Evolutionary conservation across 2,888 invertebrate species (phyloP).

Genomic region (Habroteleia sp.): DNA sequence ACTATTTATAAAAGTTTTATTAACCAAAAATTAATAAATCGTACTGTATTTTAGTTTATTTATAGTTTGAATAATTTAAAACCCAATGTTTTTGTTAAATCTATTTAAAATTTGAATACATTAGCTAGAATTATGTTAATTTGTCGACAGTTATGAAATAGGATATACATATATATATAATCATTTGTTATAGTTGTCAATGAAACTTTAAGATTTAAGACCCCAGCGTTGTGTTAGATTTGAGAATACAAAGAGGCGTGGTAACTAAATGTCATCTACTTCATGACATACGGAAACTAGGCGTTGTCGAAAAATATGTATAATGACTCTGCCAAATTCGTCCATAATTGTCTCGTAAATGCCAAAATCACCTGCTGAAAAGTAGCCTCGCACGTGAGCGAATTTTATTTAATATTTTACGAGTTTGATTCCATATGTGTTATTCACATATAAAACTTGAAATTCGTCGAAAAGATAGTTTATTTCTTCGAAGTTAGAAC

Average conservation of each 20-base stretch:
- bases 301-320: neutral
- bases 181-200: constrained; percentile 33
- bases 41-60: too few relatives aligned
- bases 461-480: constrained; percentile 77
- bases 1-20: too few relatives aligned
- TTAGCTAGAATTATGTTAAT: neutral
- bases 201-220: neutral
- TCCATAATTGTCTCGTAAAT: constrained; percentile 36
- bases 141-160: constrained; percentile 6
- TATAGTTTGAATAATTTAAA: neutral
- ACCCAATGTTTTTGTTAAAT: neutral
- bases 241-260: constrained; percentile 9
- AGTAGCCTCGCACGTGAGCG: constrained; percentile 14
- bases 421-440: constrained; percentile 67
- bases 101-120: neutral
- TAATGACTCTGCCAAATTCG: constrained; percentile 17
- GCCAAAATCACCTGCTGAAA: constrained; percentile 45
- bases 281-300: constrained; percentile 1
- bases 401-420: constrained; percentile 4
- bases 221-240: constrained; percentile 3
- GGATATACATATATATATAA: too few relatives aligned
- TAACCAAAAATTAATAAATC: too few relatives aligned
- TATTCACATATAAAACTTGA: constrained; percentile 72
- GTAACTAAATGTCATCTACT: neutral
- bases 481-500: constrained; percentile 75